Evolutionary conservation across 2,113 vertebrate species (phyloP).

Genomic region (Brachionichthys hirsutus): DNA sequence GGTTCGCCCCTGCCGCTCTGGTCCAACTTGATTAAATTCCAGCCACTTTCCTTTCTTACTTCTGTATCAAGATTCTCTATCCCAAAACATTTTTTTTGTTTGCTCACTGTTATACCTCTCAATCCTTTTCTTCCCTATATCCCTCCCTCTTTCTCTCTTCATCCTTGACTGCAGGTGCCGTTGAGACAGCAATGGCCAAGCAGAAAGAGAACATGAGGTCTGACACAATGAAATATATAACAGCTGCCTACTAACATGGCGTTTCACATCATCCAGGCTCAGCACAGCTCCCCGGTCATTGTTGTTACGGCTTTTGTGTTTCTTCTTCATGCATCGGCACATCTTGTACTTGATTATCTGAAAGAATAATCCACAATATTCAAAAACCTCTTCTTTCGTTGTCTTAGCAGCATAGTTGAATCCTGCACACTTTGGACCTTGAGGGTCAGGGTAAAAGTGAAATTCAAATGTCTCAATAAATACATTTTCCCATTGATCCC

Average conservation of each 20-base stretch:
- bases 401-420: constrained; percentile 4
- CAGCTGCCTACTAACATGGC: constrained; percentile 85
- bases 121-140: neutral
- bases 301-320: constrained; percentile 91
- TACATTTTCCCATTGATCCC: constrained; percentile 1
- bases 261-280: constrained; percentile 97
- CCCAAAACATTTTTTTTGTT: constrained; percentile 7
- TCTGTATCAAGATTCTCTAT: constrained; percentile 6
- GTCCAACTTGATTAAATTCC: constrained; percentile 64
- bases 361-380: constrained; percentile 18
- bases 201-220: constrained; percentile 23
- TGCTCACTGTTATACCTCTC: constrained; percentile 6
- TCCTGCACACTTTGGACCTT: neutral
- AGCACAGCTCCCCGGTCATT: constrained; percentile 92
- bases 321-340: constrained; percentile 88
- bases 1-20: constrained; percentile 31
- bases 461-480: constrained; percentile 38
- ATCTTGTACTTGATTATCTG: constrained; percentile 95
- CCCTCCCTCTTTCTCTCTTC: constrained; percentile 26
- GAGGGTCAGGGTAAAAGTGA: neutral
- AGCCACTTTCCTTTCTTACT: constrained; percentile 43
- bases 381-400: neutral
- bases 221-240: constrained; percentile 44
- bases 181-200: constrained; percentile 9
- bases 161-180: neutral